Conservation (phyloP, 2,113 vertebrate genomes). For the Muntiacus reevesi region DNA sequence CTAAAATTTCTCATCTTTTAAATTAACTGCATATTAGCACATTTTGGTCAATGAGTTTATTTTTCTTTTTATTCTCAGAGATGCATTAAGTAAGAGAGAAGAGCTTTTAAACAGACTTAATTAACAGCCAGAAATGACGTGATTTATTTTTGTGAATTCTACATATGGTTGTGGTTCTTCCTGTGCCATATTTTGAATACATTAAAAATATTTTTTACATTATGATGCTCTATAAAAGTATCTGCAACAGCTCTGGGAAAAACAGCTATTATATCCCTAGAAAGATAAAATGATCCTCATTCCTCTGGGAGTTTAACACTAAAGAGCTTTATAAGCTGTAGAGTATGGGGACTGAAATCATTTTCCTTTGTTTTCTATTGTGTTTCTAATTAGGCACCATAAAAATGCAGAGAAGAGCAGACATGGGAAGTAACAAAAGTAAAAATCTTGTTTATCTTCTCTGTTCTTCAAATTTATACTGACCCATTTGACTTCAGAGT, state of each 20-base stretch:
- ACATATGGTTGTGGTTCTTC: conserved; percentile 66
- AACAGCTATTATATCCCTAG: conserved; percentile 45
- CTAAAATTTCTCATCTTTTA: conserved; percentile 33
- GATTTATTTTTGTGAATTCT: conserved; percentile 72
- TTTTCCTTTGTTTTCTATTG: conserved; percentile 44
- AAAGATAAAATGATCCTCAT: conserved; percentile 40
- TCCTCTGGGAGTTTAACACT: conserved; percentile 29
- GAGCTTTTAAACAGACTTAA: conserved; percentile 67
- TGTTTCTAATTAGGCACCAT: conserved; percentile 50
- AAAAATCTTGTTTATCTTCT: not conserved
- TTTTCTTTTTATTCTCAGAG: conserved; percentile 53
- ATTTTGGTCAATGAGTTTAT: conserved; percentile 42
- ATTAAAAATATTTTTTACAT: conserved; percentile 59
- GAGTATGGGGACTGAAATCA: not conserved
- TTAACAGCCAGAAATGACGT: conserved; percentile 68
- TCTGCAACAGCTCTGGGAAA: conserved; percentile 7
- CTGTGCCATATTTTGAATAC: conserved; percentile 66
- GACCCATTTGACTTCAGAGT: conserved; percentile 30
- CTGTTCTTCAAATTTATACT: conserved; percentile 38
- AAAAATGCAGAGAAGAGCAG: conserved; percentile 40
- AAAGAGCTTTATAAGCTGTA: conserved; percentile 25
- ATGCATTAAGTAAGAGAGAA: conserved; percentile 57
- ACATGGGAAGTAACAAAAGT: conserved; percentile 30
- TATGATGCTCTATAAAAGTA: conserved; percentile 54
- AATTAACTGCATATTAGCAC: conserved; percentile 57